Evolutionary conservation across 1,140 invertebrate genomes (phyloP).

Genomic region (Ericerus pela): DNA sequence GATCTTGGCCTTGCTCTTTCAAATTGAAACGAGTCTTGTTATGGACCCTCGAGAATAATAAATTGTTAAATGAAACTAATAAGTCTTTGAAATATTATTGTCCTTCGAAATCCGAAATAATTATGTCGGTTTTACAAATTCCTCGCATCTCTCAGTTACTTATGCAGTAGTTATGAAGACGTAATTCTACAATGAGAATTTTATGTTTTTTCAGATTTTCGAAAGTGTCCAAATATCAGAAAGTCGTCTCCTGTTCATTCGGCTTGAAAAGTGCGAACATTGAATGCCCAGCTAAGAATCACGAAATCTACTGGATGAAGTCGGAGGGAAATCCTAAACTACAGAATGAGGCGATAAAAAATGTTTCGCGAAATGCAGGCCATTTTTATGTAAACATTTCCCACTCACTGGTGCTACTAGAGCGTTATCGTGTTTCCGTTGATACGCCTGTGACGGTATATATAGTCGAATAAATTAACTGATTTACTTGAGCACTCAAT

Average conservation of each 20-base stretch:
- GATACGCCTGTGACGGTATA: background rate
- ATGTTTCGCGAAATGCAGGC: background rate
- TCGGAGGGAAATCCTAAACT: background rate
- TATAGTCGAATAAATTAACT: too few relatives aligned
- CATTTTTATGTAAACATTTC: background rate
- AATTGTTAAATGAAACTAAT: too few relatives aligned
- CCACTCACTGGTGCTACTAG: background rate
- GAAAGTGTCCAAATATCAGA: background rate
- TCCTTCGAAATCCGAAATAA: too few relatives aligned
- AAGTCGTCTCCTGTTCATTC: background rate
- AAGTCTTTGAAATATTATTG: too few relatives aligned
- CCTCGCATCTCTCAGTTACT: too few relatives aligned
- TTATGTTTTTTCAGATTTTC: conserved; percentile 3
- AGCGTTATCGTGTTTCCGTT: background rate
- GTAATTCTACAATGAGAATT: too few relatives aligned
- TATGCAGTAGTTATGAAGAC: too few relatives aligned
- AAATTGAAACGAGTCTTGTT: too few relatives aligned
- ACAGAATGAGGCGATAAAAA: background rate
- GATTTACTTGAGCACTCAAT: too few relatives aligned
- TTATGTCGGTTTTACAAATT: too few relatives aligned
- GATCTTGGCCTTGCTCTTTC: too few relatives aligned
- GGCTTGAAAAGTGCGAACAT: background rate
- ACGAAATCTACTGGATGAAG: conserved; percentile 1
- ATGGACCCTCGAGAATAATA: too few relatives aligned
- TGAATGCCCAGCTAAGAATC: conserved; percentile 1